phyloP scores from a whole-genome alignment of 2,797 vertebrate genomes.

The Cossypha niveicapilla region DNA sequence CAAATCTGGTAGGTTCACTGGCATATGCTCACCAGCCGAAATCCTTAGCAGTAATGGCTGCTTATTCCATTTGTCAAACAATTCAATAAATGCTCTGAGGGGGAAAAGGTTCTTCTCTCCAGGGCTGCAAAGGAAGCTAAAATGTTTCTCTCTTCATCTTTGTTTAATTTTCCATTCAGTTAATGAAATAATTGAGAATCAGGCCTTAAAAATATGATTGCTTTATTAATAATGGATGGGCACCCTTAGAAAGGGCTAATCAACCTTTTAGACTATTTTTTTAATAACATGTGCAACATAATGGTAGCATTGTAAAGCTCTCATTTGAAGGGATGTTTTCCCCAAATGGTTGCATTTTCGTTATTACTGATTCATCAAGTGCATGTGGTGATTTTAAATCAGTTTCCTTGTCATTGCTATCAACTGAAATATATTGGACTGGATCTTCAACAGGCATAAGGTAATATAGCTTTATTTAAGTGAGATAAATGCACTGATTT shows the following conservation, averaged over 20 bases:
- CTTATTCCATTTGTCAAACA: neutral
- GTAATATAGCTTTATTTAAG: neutral
- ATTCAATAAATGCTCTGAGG: neutral
- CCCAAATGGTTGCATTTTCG: neutral
- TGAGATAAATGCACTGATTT: neutral
- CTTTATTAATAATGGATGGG: slow-evolving; percentile 48
- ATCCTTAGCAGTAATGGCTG: neutral
- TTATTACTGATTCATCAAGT: neutral
- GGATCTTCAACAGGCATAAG: neutral
- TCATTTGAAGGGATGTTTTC: slow-evolving; percentile 2
- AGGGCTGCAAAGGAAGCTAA: neutral
- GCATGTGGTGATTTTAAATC: neutral
- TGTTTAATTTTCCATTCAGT: slow-evolving; percentile 22
- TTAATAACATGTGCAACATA: slow-evolving; percentile 7
- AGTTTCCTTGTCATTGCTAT: neutral
- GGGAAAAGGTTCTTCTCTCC: neutral
- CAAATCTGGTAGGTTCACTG: neutral
- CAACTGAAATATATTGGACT: neutral
- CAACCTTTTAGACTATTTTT: slow-evolving; percentile 19
- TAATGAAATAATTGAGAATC: slow-evolving; percentile 51
- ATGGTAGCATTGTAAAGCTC: neutral
- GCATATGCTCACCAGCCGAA: neutral
- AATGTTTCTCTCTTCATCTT: slow-evolving; percentile 18
- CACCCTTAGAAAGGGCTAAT: slow-evolving; percentile 29
- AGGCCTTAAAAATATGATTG: slow-evolving; percentile 1